Percentiles rank a stretch among this genome's conserved stretches.
phyloP scores from a whole-genome alignment of 2,797 vertebrate genomes.

The Coilia nasus region DNA sequence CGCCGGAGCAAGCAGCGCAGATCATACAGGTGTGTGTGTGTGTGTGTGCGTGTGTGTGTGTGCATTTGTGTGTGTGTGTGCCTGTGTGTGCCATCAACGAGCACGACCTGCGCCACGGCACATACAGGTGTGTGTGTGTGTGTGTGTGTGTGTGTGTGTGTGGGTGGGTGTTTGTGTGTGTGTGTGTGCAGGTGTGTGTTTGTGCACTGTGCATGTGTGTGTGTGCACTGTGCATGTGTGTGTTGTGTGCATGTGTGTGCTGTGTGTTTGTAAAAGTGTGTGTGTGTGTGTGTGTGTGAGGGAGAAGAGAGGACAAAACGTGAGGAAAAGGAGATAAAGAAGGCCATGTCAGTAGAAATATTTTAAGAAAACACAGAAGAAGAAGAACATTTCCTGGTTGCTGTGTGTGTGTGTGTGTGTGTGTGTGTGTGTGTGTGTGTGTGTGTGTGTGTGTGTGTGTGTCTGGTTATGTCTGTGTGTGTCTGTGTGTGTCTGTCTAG shows the following conservation, averaged over 20 bases:
- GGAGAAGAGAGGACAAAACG: not conserved
- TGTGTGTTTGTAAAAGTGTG: not conserved
- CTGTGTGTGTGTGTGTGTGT: slow-evolving; percentile 8
- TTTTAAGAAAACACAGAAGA: not conserved
- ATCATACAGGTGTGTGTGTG: slow-evolving; percentile 73
- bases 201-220: not conserved
- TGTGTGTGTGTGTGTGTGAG: not conserved
- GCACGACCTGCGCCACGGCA: slow-evolving; percentile 92
- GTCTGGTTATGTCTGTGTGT: not conserved
- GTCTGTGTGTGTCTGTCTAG: not conserved
- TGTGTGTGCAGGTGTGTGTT: not conserved
- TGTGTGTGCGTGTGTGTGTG: too few relatives aligned
- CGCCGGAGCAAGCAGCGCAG: slow-evolving; percentile 94
- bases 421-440: not conserved
- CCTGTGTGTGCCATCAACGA: slow-evolving; percentile 80
- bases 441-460: not conserved
- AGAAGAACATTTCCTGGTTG: not conserved
- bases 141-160: too few relatives aligned
- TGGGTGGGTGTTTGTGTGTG: not conserved
- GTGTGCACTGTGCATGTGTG: not conserved
- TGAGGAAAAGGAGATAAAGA: not conserved
- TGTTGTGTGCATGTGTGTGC: not conserved
- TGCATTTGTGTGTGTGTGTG: too few relatives aligned
- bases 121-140: slow-evolving; percentile 68
- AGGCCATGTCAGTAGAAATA: not conserved